Base-by-base conservation (phyloP, 2,888 invertebrate species). In the Idaea dimidiata region DNA sequence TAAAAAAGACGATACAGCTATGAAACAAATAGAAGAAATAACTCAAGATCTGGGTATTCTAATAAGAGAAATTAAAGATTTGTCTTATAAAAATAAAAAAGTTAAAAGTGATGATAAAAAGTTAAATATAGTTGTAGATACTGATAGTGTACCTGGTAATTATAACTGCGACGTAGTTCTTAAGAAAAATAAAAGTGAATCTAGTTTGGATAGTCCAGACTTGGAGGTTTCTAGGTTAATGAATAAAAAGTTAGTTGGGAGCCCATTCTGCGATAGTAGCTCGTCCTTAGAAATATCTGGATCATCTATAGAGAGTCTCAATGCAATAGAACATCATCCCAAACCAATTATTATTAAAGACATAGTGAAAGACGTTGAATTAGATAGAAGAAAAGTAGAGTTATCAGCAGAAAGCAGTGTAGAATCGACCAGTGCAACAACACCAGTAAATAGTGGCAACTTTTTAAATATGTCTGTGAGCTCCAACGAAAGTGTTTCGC, bases 111-210 rank as follows among this genome's bases (percentile, higher is more conserved):
- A 81, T 60, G 53, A 53, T 14, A 62, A 60, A 14, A 18, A 56
- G 17, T 16, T 17, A 14, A 56, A 17, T 17, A 16, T 56, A 14
- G 17, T 65, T 64, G 62, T 72, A 74, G 75, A 74, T 66, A 69
- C 79, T 64, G 78, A 82, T 71, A 76, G 77, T 77, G 87, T 88
- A 87, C 90, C 88, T 86, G 87, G 70, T 76, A 81, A 73, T 74
- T 76, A 80, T 68, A 71, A 71, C 72, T 79, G 81, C 66, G 88
- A 90, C 69, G 78, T 91, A 80, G 84, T 89, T 66, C 84, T 93
- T 80, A 92, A 93, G 83, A 93, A 93, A 66, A 91, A 93, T 76
- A 91, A 89, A 70, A 93, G 91, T 64, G 93, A 93, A 73, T 92
- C 93, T 16, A 93, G 91, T 72, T 74, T 93, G n/a, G 93, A 93